Evolutionary conservation across 2,797 vertebrate species (phyloP).

Genomic region (Podargus strigoides): DNA sequence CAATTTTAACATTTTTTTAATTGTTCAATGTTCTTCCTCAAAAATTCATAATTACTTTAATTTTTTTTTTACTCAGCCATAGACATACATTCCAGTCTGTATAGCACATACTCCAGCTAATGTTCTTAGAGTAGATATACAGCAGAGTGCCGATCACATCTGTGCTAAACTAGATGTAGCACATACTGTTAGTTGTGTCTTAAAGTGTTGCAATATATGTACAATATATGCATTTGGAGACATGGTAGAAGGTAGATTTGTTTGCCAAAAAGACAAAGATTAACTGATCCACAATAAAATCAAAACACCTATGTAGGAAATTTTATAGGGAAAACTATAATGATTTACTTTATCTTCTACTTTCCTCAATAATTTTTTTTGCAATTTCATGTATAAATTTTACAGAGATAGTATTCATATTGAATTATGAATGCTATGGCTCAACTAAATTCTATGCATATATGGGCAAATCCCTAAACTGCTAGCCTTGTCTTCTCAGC

Average conservation of each 20-base stretch:
- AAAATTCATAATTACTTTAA: neutral
- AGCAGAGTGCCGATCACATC: neutral
- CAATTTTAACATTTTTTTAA: neutral
- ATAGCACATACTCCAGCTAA: neutral
- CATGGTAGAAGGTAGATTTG: neutral
- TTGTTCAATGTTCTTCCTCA: neutral
- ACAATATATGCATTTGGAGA: too few species aligned
- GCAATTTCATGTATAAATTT: neutral
- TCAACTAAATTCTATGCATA: constrained; percentile 45
- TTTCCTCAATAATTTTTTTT: neutral
- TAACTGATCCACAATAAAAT: neutral
- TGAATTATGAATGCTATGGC: constrained; percentile 26
- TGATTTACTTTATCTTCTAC: neutral
- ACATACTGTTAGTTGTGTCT: neutral
- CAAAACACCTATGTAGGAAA: neutral
- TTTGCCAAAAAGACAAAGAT: neutral
- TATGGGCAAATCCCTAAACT: constrained; percentile 54
- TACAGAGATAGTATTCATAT: neutral
- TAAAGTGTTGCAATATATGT: neutral
- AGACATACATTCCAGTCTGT: neutral
- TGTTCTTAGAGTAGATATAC: neutral
- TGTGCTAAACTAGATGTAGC: neutral
- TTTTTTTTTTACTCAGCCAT: neutral
- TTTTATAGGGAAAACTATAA: neutral
- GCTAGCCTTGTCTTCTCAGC: constrained; percentile 71